Conservation (phyloP, 2,797 vertebrate genomes). For the Spinus pinus region DNA sequence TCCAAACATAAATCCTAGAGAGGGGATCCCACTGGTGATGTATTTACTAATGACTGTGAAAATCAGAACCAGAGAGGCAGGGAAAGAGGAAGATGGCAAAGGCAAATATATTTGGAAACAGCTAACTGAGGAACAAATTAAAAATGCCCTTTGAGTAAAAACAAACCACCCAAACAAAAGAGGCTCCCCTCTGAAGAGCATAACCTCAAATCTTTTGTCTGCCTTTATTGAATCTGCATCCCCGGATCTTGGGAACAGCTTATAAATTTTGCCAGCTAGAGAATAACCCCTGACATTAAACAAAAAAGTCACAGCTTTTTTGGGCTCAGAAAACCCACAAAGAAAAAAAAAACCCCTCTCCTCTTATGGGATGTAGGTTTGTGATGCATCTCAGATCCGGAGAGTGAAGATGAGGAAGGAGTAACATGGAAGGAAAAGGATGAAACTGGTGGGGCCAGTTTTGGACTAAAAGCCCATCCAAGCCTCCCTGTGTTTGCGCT, state of each 20-base stretch:
- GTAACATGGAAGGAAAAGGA: neutral
- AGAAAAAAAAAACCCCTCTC: neutral
- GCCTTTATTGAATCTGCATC: constrained; percentile 47
- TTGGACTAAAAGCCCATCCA: neutral
- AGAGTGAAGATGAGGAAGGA: neutral
- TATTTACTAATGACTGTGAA: constrained; percentile 41
- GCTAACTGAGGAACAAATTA: constrained; percentile 43
- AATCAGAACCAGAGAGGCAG: constrained; percentile 60
- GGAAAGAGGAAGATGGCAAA: constrained; percentile 50
- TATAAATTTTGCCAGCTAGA: constrained; percentile 22
- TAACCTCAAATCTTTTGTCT: constrained; percentile 65
- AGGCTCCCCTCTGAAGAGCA: constrained; percentile 49
- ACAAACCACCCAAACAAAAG: constrained; percentile 62
- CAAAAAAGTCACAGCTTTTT: neutral
- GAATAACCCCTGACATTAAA: constrained; percentile 37
- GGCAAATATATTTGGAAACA: constrained; percentile 66
- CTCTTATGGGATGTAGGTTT: neutral
- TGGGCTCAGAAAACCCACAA: neutral
- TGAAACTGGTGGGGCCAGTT: neutral
- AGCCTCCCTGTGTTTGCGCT: neutral
- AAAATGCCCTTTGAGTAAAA: constrained; percentile 60
- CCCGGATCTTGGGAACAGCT: constrained; percentile 52
- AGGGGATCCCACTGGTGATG: constrained; percentile 13
- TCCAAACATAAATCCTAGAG: constrained; percentile 39
- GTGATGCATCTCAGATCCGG: neutral